A percentile compares a stretch with the other conserved stretches of the same genome.
Conservation (phyloP, 2,888 invertebrate genomes). For the Saturnia japonica region DNA sequence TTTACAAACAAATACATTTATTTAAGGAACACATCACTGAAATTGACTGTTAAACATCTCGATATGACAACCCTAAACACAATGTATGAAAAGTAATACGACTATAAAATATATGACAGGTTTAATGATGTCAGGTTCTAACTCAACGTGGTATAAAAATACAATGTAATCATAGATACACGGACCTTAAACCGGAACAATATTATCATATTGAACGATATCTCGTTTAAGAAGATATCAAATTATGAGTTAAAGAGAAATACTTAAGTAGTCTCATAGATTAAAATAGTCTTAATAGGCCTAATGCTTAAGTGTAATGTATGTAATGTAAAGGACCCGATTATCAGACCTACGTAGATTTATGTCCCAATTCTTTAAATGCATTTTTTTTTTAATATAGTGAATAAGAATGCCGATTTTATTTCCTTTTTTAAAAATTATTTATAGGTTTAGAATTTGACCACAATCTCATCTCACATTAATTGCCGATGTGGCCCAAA, state of each 20-base stretch:
- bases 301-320: not conserved
- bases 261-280: not conserved
- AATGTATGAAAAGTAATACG: conserved; percentile 23
- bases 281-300: not conserved
- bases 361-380: no score
- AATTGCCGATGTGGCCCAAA: no score
- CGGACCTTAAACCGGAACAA: conserved; percentile 13
- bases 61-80: conserved; percentile 14
- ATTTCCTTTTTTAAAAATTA: no score
- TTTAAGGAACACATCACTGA: not conserved
- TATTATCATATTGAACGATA: no score
- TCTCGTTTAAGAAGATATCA: not conserved
- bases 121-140: conserved; percentile 23
- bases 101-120: conserved; percentile 22
- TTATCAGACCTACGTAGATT: not conserved
- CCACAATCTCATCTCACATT: no score
- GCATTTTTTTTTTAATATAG: no score
- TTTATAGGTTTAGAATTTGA: no score
- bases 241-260: not conserved
- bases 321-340: not conserved
- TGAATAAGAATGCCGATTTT: no score
- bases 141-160: conserved; percentile 25
- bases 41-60: not conserved
- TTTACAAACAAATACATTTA: not conserved
- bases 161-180: conserved; percentile 24